Conservation (phyloP, 2,797 vertebrate species). For the Acipenser oxyrinchus region DNA sequence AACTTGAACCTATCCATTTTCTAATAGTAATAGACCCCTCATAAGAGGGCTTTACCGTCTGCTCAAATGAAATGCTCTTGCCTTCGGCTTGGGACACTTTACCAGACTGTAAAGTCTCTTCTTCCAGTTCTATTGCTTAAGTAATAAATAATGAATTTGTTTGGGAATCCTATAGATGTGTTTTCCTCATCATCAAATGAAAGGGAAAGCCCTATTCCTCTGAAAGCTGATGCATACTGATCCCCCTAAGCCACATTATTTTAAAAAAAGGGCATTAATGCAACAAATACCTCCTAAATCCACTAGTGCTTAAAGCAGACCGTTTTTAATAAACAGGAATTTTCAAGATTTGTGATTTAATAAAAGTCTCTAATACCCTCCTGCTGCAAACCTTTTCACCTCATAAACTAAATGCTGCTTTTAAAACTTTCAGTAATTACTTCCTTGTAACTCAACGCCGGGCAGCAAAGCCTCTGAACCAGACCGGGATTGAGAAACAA, state of each 20-base stretch:
- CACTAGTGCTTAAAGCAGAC: background rate
- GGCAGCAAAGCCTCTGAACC: background rate
- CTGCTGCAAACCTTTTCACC: constrained; percentile 11
- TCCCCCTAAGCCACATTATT: background rate
- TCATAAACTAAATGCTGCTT: constrained; percentile 7
- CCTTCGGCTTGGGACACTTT: too few relatives aligned
- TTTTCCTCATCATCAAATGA: too few relatives aligned
- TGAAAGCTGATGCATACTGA: too few relatives aligned
- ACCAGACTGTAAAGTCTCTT: too few relatives aligned
- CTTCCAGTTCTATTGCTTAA: too few relatives aligned
- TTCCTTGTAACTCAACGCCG: constrained; percentile 14
- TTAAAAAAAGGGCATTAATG: constrained; percentile 15
- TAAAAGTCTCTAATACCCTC: constrained; percentile 21
- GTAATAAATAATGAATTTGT: too few relatives aligned
- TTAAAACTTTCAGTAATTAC: constrained; percentile 18
- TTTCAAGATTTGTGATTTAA: constrained; percentile 24
- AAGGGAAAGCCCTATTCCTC: too few relatives aligned
- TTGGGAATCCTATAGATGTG: too few relatives aligned
- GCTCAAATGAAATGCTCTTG: too few relatives aligned
- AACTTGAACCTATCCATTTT: too few relatives aligned
- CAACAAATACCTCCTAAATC: constrained; percentile 10
- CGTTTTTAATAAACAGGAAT: constrained; percentile 3
- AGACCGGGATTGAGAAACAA: background rate
- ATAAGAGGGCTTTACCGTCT: too few relatives aligned
- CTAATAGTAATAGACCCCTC: too few relatives aligned